Evolutionary conservation across 2,888 invertebrate genomes (phyloP).

Genomic region (Drosophila dives): DNA sequence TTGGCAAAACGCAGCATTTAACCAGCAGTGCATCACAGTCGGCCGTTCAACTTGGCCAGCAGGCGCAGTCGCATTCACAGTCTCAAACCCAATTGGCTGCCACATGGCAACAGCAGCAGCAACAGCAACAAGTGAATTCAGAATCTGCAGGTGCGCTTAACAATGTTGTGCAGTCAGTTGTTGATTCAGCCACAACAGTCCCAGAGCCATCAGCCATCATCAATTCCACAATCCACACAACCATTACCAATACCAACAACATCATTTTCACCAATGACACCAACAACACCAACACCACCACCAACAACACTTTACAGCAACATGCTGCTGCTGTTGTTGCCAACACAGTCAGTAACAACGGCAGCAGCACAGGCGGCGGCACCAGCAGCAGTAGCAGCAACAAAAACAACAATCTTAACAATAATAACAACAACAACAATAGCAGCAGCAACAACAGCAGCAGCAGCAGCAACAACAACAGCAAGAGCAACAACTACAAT

Average conservation of each 20-base stretch:
- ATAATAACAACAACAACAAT: conserved; percentile 42
- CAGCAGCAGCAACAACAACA: conserved; percentile 54
- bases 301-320: conserved; percentile 37
- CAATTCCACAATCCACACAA: conserved; percentile 53
- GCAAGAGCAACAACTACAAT: conserved; percentile 49
- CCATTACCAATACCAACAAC: conserved; percentile 39
- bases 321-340: conserved; percentile 22
- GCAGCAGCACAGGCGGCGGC: conserved; percentile 32
- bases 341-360: conserved; percentile 54
- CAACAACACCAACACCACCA: conserved; percentile 55
- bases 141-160: conserved; percentile 85
- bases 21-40: conserved; percentile 79
- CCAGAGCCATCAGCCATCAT: conserved; percentile 48
- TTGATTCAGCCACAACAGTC: conserved; percentile 72
- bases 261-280: conserved; percentile 43
- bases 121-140: conserved; percentile 81
- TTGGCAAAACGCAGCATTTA: conserved; percentile 84
- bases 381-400: conserved; percentile 24
- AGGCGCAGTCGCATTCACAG: conserved; percentile 58
- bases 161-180: conserved; percentile 84
- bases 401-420: conserved; percentile 29
- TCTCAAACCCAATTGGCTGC: conserved; percentile 70
- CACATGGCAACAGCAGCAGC: conserved; percentile 56
- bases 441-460: conserved; percentile 48
- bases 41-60: conserved; percentile 48